Evolutionary conservation across 35 echinoderm and acorn worm species (phyloP).

Genomic region (Nesometra sesokonis): DNA sequence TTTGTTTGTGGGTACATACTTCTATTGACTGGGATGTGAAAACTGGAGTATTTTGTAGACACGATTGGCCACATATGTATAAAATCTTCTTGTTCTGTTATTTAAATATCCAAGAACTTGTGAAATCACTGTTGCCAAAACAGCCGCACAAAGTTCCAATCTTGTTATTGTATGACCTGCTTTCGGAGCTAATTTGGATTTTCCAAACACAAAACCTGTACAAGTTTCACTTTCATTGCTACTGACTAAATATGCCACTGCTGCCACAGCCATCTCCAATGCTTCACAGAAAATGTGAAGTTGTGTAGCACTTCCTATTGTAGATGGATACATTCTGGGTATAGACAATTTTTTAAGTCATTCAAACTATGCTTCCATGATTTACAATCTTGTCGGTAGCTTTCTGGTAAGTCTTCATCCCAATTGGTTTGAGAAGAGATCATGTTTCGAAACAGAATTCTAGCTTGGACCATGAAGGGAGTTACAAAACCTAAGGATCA

Average conservation of each 20-base stretch:
- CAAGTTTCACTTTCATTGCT: no score
- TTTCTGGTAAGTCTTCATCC: not conserved
- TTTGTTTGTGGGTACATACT: not conserved
- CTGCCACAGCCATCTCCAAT: no score
- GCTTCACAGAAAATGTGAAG: no score
- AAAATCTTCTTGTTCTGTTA: not conserved
- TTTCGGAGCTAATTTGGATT: not conserved
- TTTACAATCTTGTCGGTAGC: not conserved
- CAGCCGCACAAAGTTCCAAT: conserved; percentile 17
- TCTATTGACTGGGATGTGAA: not conserved
- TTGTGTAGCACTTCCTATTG: no score
- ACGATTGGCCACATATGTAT: conserved; percentile 14
- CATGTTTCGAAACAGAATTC: not conserved
- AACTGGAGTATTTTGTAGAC: not conserved
- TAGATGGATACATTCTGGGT: not conserved
- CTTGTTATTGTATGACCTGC: not conserved
- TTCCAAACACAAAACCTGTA: no score
- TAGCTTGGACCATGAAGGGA: conserved; percentile 5
- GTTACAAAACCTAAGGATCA: conserved; percentile 34
- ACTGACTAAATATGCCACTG: not conserved
- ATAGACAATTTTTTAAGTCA: not conserved
- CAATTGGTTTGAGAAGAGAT: not conserved
- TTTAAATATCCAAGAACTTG: not conserved
- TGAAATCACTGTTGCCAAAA: not conserved
- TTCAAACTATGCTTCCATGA: not conserved